A percentile compares a stretch with the other conserved stretches of the same genome.
Conservation (phyloP, 2,797 vertebrate species). For the Paratrypauchen microcephalus region DNA sequence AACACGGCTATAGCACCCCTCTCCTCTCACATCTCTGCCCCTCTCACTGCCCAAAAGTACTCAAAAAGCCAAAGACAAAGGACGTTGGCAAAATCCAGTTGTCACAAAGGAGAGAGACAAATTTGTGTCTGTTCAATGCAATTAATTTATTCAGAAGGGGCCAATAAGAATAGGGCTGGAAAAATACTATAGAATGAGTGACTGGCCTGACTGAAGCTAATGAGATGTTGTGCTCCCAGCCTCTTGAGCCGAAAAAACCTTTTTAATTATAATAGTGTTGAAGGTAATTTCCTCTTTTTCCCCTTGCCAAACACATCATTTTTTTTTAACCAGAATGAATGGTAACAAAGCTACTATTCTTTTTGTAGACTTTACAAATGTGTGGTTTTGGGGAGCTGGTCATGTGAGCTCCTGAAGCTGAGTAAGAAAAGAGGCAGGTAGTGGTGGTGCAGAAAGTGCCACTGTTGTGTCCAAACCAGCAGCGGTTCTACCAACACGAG, state of each 20-base stretch:
- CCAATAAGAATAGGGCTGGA: conserved; percentile 29
- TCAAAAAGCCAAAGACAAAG: conserved; percentile 52
- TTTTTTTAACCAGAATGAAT: conserved; percentile 78
- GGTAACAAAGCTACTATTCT: conserved; percentile 89
- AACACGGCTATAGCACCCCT: conserved; percentile 57
- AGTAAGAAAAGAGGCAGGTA: conserved; percentile 82
- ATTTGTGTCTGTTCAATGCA: conserved; percentile 48
- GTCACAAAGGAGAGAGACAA: conserved; percentile 35
- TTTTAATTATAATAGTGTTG: conserved; percentile 75
- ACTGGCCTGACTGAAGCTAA: conserved; percentile 66
- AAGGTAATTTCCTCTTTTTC: conserved; percentile 73
- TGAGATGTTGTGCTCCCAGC: conserved; percentile 75
- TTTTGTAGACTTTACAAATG: conserved; percentile 82
- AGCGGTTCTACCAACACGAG: conserved; percentile 85
- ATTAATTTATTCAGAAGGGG: conserved; percentile 53
- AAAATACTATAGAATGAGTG: conserved; percentile 41
- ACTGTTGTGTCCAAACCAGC: conserved; percentile 86
- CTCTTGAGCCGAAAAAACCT: conserved; percentile 52
- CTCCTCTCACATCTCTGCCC: conserved; percentile 29
- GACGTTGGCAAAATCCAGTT: conserved; percentile 43
- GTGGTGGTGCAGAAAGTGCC: conserved; percentile 82
- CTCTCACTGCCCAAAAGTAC: conserved; percentile 41
- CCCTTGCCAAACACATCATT: conserved; percentile 70
- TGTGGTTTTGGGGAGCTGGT: conserved; percentile 71
- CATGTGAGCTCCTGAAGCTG: conserved; percentile 83